Conservation (phyloP, 2,113 vertebrate genomes). For the Aptenodytes forsteri region DNA sequence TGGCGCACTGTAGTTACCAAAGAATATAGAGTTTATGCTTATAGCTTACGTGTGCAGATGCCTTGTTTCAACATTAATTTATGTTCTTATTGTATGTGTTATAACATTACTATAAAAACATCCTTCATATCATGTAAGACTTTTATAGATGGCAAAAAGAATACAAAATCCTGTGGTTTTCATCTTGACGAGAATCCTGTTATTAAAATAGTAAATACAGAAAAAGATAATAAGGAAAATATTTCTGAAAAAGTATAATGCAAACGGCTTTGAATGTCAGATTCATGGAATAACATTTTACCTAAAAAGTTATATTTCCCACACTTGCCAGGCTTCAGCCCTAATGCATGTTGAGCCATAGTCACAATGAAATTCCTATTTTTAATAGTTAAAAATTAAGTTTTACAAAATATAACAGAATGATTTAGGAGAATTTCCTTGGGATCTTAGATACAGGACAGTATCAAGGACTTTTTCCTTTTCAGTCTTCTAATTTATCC, state of each 20-base stretch:
- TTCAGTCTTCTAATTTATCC: not conserved
- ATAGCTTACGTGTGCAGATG: not conserved
- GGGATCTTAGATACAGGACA: not conserved
- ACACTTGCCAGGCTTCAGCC: not conserved
- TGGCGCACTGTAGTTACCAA: not conserved
- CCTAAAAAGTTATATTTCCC: not conserved
- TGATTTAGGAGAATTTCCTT: not conserved
- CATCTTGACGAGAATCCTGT: not conserved
- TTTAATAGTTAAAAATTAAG: not conserved
- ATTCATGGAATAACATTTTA: not conserved
- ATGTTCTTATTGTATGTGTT: not conserved
- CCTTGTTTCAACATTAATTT: not conserved
- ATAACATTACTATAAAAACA: not conserved
- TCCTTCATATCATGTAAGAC: not conserved
- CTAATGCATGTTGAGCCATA: not conserved
- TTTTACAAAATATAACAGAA: not conserved
- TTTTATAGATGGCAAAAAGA: not conserved
- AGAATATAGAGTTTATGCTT: not conserved
- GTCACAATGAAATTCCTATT: not conserved
- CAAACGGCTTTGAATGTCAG: not conserved
- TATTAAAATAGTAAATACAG: not conserved
- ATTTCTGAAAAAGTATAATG: not conserved
- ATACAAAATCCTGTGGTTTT: not conserved
- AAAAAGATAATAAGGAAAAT: not conserved
- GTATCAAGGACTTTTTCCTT: not conserved